A percentile compares a stretch with the other conserved stretches of the same genome.
Conservation (phyloP, 2,888 invertebrate species). For the Polymixis lichenea region DNA sequence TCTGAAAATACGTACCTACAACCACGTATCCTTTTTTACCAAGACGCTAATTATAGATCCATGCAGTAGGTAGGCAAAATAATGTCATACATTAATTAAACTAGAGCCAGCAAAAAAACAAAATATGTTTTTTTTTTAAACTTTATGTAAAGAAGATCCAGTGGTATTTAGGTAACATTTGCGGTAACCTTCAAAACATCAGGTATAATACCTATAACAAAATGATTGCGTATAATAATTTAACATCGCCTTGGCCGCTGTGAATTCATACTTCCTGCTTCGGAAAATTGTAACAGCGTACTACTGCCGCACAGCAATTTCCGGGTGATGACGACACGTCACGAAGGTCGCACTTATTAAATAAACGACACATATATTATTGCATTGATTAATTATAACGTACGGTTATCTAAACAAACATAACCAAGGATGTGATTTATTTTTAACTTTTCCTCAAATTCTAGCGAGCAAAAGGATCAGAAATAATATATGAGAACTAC, state of each 20-base stretch:
- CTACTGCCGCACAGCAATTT: constrained; percentile 83
- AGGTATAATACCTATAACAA: constrained; percentile 64
- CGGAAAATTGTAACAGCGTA: constrained; percentile 87
- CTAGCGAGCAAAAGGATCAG: not conserved
- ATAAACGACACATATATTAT: constrained; percentile 75
- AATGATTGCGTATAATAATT: constrained; percentile 81
- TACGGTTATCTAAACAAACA: constrained; percentile 66
- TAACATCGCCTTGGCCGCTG: constrained; percentile 84
- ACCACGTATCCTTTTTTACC: not conserved
- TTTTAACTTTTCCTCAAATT: constrained; percentile 11
- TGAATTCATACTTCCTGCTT: constrained; percentile 86
- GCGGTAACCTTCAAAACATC: constrained; percentile 57
- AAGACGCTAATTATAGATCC: not conserved
- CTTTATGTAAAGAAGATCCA: constrained; percentile 48
- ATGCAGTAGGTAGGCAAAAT: not conserved
- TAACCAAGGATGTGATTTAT: constrained; percentile 25
- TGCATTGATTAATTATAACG: constrained; percentile 71
- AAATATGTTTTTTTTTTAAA: not conserved
- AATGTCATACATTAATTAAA: constrained; percentile 16
- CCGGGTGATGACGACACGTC: constrained; percentile 85
- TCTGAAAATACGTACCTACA: constrained; percentile 1
- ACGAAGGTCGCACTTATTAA: constrained; percentile 82
- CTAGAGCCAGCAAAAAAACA: constrained; percentile 1
- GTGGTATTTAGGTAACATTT: constrained; percentile 61
- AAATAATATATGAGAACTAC: not conserved